Evolutionary conservation across 2,888 invertebrate genomes (phyloP), one percentile per base, ranked within the genome.

Genomic region (Aethes cnicana): DNA sequence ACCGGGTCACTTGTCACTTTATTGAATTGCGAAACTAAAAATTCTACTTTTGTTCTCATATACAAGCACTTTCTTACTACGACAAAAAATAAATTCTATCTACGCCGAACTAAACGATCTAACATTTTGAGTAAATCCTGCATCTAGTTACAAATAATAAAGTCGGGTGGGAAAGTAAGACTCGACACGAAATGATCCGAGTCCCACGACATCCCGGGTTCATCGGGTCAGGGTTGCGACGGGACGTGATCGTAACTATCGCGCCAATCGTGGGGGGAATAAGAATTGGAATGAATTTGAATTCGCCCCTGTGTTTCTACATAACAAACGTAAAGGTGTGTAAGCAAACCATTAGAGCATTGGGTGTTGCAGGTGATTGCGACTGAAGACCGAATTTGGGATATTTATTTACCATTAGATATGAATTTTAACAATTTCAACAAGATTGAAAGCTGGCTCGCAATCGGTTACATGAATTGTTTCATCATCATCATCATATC

Each of bases 161-260:
- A 37, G n/a, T 23, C 21, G 21, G 17, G 23, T 37, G 16, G 37
- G 16, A 41, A 39, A 52, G 46, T 30, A 42, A 36, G 42, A 42
- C 47, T 47, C 41, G 42, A 41, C 47, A 42, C 37, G n/a, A 33
- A 46, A 59, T 58, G 55, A 55, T 59, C 50, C 56, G 48, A 69
- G 74, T 72, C 69, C 64, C 60, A 71, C 82, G 80, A 83, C 82
- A 81, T 83, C 79, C 64, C 64, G 75, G 75, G 87, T 87, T 87
- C 84, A 86, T 72, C 72, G 68, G 86, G 87, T 87, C 87, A 87
- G 78, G 85, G 87, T 81, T 85, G 71, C 56, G 66, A 64, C 61
- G 63, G 64, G 67, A 73, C 73, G 75, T 71, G 75, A 72, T 73
- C 76, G 76, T 69, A 74, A 73, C 75, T 69, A 72, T 63, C 67